phyloP scores from a whole-genome alignment of 2,888 invertebrate genomes.

The Actias luna region DNA sequence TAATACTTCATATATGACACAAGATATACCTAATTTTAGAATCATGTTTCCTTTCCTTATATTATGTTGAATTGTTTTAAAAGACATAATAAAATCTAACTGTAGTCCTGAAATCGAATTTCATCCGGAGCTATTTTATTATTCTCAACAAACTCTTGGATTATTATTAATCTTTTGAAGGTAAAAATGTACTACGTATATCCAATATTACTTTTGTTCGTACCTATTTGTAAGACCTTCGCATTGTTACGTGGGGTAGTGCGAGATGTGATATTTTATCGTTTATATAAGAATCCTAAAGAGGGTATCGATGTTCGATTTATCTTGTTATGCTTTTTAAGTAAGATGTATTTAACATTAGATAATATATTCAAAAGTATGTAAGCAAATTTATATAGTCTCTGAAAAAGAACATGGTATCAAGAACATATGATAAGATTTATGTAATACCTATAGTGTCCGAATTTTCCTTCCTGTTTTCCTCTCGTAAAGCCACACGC shows the following conservation, averaged over 20 bases:
- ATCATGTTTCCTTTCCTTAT: neutral
- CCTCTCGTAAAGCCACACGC: too few species aligned
- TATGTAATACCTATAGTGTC: too few species aligned
- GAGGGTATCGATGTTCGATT: slow-evolving; percentile 5
- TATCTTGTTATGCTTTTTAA: neutral
- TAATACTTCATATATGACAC: too few species aligned
- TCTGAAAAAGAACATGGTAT: too few species aligned
- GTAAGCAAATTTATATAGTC: too few species aligned
- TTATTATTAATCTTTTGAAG: neutral
- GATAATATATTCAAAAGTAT: neutral
- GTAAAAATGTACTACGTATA: slow-evolving; percentile 1
- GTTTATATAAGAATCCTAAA: neutral
- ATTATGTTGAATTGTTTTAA: too few species aligned
- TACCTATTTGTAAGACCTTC: neutral
- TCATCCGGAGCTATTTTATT: neutral
- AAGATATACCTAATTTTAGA: neutral
- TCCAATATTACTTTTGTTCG: slow-evolving; percentile 1
- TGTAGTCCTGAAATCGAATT: neutral
- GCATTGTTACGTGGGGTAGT: slow-evolving; percentile 1
- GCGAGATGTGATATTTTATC: neutral
- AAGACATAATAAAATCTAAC: neutral
- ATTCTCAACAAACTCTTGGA: neutral
- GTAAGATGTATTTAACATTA: neutral
- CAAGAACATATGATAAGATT: too few species aligned
- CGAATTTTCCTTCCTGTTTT: too few species aligned